Percentiles rank a stretch among this genome's conserved stretches.
phyloP scores from a whole-genome alignment of 2,113 vertebrate species.

The Ammospiza caudacuta region DNA sequence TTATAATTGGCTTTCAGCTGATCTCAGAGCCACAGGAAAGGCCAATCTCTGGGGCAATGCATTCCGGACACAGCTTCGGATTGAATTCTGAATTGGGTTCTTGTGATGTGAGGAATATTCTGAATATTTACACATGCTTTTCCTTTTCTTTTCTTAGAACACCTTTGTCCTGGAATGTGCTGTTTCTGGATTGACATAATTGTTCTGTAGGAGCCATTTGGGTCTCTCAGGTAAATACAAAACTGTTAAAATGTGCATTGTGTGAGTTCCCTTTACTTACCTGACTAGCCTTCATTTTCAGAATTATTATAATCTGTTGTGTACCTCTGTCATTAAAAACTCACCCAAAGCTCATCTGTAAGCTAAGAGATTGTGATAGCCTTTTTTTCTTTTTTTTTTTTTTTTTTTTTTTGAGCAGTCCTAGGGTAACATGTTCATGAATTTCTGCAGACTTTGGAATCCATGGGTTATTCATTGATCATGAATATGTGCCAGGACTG shows the following conservation, averaged over 20 bases:
- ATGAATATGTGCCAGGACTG: neutral
- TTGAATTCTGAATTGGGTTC: conserved; percentile 21
- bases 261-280: neutral
- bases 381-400: neutral
- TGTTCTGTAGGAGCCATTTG: neutral
- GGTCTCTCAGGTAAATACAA: neutral
- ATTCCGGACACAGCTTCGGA: neutral
- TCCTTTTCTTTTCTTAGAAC: neutral
- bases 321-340: conserved; percentile 4
- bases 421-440: neutral
- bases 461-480: conserved; percentile 53
- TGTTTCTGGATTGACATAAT: neutral
- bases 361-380: neutral
- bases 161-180: neutral
- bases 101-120: neutral
- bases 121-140: conserved; percentile 15
- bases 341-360: neutral
- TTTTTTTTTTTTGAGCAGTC: conserved; percentile 23
- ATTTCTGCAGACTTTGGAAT: conserved; percentile 11
- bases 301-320: neutral
- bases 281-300: neutral
- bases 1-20: conserved; percentile 3
- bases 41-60: neutral
- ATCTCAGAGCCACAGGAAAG: neutral
- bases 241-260: neutral